These are phyloP conservation scores for Akabosia matsudoensis DNA, from an alignment of 1,140 invertebrate genomes.

Conservation along the genomic window DNA sequence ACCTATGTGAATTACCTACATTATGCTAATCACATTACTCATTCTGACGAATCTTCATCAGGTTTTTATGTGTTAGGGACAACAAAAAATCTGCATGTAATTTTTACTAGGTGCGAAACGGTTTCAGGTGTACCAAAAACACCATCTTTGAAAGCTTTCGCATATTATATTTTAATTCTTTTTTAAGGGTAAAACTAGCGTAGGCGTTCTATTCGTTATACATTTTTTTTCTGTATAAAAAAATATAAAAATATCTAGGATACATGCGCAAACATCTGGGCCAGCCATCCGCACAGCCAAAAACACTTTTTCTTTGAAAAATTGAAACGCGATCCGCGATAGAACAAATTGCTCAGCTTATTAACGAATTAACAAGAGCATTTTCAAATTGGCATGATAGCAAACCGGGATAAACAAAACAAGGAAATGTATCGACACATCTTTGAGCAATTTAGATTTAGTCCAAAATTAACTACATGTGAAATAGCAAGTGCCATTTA, in stretches of 20 bases:
- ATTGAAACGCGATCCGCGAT: background rate
- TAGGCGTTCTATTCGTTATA: too few species aligned
- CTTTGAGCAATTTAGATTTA: too few species aligned
- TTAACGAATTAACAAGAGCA: background rate
- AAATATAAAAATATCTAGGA: background rate
- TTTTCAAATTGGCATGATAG: too few species aligned
- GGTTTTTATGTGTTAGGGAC: too few species aligned
- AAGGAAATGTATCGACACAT: too few species aligned
- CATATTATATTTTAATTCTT: background rate
- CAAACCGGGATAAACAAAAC: too few species aligned
- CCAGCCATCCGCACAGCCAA: background rate
- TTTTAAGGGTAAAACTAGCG: background rate
- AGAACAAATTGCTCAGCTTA: too few species aligned
- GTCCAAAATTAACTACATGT: too few species aligned
- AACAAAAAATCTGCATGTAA: background rate
- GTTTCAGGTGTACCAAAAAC: background rate
- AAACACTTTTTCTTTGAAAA: background rate
- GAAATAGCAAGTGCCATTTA: too few species aligned
- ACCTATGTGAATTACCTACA: background rate
- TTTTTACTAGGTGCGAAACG: background rate
- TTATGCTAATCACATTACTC: background rate
- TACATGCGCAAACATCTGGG: background rate
- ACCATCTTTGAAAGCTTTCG: background rate
- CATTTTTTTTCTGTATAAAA: too few species aligned
- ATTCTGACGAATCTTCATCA: too few species aligned